These are phyloP conservation scores for Chaetodon auriga DNA, from an alignment of 2,113 vertebrate species.

Conservation along the genomic window DNA sequence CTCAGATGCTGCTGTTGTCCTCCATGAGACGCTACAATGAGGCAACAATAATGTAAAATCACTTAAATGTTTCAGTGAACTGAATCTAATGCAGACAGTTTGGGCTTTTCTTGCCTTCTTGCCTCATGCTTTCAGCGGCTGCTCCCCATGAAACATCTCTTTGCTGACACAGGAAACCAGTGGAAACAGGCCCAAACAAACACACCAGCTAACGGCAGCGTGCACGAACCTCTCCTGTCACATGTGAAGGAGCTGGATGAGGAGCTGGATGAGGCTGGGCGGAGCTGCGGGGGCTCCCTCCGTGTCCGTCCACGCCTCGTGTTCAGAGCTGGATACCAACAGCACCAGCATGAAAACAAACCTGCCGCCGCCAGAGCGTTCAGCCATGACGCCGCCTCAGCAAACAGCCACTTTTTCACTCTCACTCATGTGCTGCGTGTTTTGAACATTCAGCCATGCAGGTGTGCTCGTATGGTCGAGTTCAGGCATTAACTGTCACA, in stretches of 20 bases:
- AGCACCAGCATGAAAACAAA: conserved; percentile 56
- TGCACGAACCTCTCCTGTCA: neutral
- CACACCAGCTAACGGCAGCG: neutral
- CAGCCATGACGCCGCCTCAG: conserved; percentile 13
- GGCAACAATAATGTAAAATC: no score
- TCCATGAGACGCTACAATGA: no score
- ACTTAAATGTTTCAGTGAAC: no score
- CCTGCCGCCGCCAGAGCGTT: conserved; percentile 12
- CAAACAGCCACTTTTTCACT: conserved; percentile 1
- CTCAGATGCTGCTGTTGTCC: no score
- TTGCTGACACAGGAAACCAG: conserved; percentile 9
- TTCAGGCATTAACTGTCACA: no score
- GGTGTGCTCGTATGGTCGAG: no score
- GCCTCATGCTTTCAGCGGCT: neutral
- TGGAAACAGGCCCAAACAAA: conserved; percentile 3
- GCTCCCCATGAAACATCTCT: neutral
- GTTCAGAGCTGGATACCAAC: conserved; percentile 47
- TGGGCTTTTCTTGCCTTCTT: neutral
- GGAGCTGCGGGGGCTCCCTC: conserved; percentile 1
- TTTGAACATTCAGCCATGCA: neutral
- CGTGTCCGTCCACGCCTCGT: conserved; percentile 13
- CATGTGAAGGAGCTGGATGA: conserved; percentile 1
- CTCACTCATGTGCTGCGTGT: neutral
- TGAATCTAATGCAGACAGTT: no score
- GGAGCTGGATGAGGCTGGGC: conserved; percentile 15